Conservation (phyloP, 1,140 invertebrate genomes). For the Drosophila melanica region DNA sequence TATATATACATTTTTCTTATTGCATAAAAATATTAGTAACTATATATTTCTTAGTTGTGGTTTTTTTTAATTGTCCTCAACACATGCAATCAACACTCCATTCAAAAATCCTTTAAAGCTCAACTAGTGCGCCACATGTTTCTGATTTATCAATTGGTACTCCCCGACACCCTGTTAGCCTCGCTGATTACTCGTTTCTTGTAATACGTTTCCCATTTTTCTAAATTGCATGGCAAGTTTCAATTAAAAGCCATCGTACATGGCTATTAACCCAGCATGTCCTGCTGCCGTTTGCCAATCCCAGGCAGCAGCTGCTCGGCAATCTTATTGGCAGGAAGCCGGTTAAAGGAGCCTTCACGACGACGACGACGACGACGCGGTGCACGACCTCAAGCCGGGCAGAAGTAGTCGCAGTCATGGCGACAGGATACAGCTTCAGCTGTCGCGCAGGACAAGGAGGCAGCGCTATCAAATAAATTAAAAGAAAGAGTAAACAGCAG, state of each 20-base stretch:
- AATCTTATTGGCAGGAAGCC: slow-evolving; percentile 61
- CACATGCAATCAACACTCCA: not conserved
- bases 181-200: not conserved
- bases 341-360: slow-evolving; percentile 40
- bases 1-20: no score
- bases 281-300: slow-evolving; percentile 8
- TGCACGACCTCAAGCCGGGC: slow-evolving; percentile 48
- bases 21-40: no score
- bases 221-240: slow-evolving; percentile 41
- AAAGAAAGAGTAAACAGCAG: slow-evolving; percentile 70
- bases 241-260: slow-evolving; percentile 49
- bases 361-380: slow-evolving; percentile 26
- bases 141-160: not conserved
- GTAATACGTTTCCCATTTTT: slow-evolving; percentile 9
- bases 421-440: slow-evolving; percentile 14
- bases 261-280: slow-evolving; percentile 27
- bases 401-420: slow-evolving; percentile 25
- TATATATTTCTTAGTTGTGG: not conserved
- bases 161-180: not conserved
- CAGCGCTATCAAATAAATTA: slow-evolving; percentile 73
- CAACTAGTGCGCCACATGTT: not conserved
- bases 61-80: not conserved
- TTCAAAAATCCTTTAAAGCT: not conserved
- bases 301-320: slow-evolving; percentile 21
- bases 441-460: slow-evolving; percentile 54